phyloP scores from a whole-genome alignment of 2,797 vertebrate species.

The Phataginus tetradactyla region DNA sequence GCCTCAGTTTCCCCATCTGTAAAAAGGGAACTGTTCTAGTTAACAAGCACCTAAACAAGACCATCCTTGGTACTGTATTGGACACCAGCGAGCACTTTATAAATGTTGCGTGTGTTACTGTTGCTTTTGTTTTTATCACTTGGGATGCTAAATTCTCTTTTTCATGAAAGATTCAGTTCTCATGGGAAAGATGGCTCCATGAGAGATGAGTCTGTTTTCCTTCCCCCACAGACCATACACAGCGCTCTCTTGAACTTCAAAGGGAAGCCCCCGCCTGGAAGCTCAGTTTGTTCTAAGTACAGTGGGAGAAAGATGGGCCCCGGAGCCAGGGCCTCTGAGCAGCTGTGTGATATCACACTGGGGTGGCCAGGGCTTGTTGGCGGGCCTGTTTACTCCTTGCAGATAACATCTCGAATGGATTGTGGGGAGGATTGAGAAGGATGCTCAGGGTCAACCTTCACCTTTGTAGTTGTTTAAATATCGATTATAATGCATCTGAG shows the following conservation, averaged over 20 bases:
- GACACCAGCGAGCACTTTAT: background rate
- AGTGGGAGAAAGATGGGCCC: background rate
- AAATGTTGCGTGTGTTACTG: background rate
- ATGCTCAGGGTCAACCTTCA: slow-evolving; percentile 18
- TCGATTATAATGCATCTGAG: slow-evolving; percentile 22
- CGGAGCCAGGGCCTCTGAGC: background rate
- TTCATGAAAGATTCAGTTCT: background rate
- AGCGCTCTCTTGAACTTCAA: slow-evolving; percentile 60
- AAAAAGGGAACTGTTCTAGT: background rate
- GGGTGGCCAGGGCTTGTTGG: slow-evolving; percentile 49
- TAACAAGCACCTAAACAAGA: background rate
- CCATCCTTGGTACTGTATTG: accelerated
- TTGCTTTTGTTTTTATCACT: background rate
- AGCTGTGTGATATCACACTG: slow-evolving; percentile 67
- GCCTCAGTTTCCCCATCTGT: background rate
- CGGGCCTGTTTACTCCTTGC: slow-evolving; percentile 54
- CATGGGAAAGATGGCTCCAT: background rate
- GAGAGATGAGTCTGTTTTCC: background rate
- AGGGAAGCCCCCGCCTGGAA: slow-evolving; percentile 44
- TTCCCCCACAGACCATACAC: background rate
- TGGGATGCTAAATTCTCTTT: background rate
- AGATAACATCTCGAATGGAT: slow-evolving; percentile 64
- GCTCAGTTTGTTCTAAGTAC: background rate
- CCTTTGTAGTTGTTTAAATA: slow-evolving; percentile 76
- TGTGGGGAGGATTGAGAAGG: background rate